Evolutionary conservation across 2,888 invertebrate species (phyloP).

Genomic region (Chrysina gloriosa): DNA sequence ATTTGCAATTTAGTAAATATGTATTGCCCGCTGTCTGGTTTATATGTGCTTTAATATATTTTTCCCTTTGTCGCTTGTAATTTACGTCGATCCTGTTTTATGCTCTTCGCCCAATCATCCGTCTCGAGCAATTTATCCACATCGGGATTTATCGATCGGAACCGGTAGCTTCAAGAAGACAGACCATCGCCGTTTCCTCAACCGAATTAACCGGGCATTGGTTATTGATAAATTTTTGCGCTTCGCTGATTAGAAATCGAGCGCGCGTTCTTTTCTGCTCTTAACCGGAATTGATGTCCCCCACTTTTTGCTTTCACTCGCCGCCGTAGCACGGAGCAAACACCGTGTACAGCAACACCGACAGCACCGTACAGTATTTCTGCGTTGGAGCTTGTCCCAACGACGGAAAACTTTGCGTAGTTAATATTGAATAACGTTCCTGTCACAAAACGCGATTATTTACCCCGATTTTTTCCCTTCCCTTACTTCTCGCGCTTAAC

Average conservation of each 20-base stretch:
- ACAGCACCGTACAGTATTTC: neutral
- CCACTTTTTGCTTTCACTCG: constrained; percentile 35
- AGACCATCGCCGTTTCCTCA: neutral
- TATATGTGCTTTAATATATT: no score
- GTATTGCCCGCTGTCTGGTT: no score
- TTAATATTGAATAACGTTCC: neutral
- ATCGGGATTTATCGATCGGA: neutral
- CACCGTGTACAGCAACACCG: constrained; percentile 7
- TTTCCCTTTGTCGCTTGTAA: neutral
- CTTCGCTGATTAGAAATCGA: constrained; percentile 30
- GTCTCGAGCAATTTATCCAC: neutral
- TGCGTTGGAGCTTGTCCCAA: neutral
- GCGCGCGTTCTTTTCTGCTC: constrained; percentile 29
- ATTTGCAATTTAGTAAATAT: no score
- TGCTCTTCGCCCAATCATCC: neutral
- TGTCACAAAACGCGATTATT: constrained; percentile 4
- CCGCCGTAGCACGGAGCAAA: constrained; percentile 2
- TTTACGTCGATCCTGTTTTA: neutral
- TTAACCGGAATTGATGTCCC: constrained; percentile 35
- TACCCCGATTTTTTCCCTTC: constrained; percentile 13
- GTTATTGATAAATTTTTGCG: constrained; percentile 38
- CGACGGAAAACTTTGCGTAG: neutral
- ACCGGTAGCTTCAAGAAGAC: neutral
- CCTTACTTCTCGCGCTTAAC: constrained; percentile 5
- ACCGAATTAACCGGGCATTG: constrained; percentile 12